These are phyloP conservation scores for Glossophaga mutica DNA, from an alignment of 2,797 vertebrate species.

Conservation along the genomic window DNA sequence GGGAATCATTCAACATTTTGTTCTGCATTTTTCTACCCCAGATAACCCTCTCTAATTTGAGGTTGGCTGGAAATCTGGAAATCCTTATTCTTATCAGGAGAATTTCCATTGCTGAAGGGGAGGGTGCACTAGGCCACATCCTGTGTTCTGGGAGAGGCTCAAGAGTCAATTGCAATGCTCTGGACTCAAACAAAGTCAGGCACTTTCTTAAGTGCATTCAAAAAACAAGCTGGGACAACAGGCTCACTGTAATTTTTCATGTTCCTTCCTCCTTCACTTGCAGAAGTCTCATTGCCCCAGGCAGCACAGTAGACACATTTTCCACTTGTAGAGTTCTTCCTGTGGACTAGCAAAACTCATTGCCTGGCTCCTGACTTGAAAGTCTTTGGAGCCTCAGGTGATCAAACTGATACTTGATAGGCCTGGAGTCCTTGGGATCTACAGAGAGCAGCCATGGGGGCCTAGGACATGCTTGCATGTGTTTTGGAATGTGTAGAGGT, in stretches of 20 bases:
- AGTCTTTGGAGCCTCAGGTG: constrained; percentile 58
- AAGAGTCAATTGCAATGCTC: constrained; percentile 67
- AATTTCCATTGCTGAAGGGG: constrained; percentile 76
- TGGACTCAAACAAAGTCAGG: constrained; percentile 58
- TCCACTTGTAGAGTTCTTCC: constrained; percentile 23
- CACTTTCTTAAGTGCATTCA: constrained; percentile 63
- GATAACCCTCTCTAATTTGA: constrained; percentile 79
- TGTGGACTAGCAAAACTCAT: background rate
- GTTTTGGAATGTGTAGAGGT: constrained; percentile 79
- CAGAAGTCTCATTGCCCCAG: constrained; percentile 45
- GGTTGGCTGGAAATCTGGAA: constrained; percentile 80
- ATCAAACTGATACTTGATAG: constrained; percentile 70
- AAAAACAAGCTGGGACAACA: constrained; percentile 27
- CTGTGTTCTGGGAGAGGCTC: constrained; percentile 73
- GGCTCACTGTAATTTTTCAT: background rate
- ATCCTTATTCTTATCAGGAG: constrained; percentile 80
- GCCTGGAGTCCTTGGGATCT: constrained; percentile 73
- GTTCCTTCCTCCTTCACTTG: constrained; percentile 48
- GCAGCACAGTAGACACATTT: constrained; percentile 43
- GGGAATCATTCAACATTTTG: constrained; percentile 70
- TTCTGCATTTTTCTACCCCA: constrained; percentile 76
- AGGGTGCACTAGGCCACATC: constrained; percentile 74
- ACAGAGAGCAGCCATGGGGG: constrained; percentile 56
- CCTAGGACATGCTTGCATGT: constrained; percentile 79
- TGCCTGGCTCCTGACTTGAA: constrained; percentile 61